Evolutionary conservation across 2,797 vertebrate species (phyloP).

Genomic region (Manis javanica): DNA sequence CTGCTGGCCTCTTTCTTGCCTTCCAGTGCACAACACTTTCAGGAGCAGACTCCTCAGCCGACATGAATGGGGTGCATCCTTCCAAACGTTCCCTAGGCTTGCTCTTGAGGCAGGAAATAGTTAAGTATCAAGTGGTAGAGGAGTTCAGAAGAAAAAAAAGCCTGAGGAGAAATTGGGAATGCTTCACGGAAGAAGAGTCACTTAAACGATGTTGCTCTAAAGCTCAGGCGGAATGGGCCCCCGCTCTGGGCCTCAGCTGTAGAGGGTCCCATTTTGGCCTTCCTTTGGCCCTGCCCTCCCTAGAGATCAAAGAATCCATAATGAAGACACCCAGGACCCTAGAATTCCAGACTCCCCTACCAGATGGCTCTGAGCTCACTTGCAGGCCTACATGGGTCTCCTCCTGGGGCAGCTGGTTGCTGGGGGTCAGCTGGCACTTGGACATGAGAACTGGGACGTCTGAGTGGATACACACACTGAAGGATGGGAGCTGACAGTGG

Average conservation of each 20-base stretch:
- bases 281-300: not conserved
- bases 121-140: not conserved
- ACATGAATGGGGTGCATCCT: not conserved
- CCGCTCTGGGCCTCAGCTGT: not conserved
- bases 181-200: not conserved
- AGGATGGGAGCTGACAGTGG: not conserved
- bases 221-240: not conserved
- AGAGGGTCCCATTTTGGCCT: not conserved
- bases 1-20: no score
- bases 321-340: not conserved
- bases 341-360: not conserved
- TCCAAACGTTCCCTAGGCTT: not conserved
- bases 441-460: not conserved
- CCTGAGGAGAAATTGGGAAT: not conserved
- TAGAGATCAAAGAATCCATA: not conserved
- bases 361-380: not conserved
- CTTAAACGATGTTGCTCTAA: not conserved
- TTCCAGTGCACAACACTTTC: not conserved
- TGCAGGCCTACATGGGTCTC: not conserved
- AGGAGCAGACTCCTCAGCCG: not conserved
- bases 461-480: not conserved
- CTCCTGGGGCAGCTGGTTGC: not conserved
- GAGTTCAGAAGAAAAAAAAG: not conserved
- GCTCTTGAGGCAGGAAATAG: not conserved
- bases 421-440: not conserved